Conservation (phyloP, 2,113 vertebrate species). For the Hippoglossus stenolepis region DNA sequence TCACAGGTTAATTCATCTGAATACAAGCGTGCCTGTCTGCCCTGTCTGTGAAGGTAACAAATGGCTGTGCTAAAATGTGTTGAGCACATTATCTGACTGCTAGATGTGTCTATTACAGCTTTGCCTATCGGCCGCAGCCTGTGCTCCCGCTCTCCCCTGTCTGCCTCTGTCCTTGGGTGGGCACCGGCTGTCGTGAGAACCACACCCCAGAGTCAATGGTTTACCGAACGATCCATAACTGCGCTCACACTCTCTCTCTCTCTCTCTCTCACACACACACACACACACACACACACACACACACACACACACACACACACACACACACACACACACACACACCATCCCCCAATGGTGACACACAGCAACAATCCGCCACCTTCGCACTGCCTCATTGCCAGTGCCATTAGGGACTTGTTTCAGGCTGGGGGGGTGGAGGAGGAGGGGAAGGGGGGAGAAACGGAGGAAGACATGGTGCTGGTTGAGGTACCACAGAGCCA, state of each 20-base stretch:
- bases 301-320: slow-evolving; percentile 20
- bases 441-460: neutral
- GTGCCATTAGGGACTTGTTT: slow-evolving; percentile 72
- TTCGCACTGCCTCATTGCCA: slow-evolving; percentile 67
- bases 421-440: neutral
- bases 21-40: slow-evolving; percentile 12
- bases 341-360: slow-evolving; percentile 65
- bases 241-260: slow-evolving; percentile 12
- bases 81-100: slow-evolving; percentile 28
- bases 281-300: slow-evolving; percentile 34
- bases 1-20: slow-evolving; percentile 12
- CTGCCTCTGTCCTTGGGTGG: slow-evolving; percentile 71
- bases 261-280: slow-evolving; percentile 20
- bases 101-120: slow-evolving; percentile 47
- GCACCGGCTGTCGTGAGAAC: slow-evolving; percentile 68
- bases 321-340: slow-evolving; percentile 31
- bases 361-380: slow-evolving; percentile 65
- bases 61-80: slow-evolving; percentile 9
- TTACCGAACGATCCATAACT: slow-evolving; percentile 57
- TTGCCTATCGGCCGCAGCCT: slow-evolving; percentile 38
- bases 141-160: slow-evolving; percentile 10
- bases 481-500: slow-evolving; percentile 51
- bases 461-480: slow-evolving; percentile 13
- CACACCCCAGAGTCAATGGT: slow-evolving; percentile 75
- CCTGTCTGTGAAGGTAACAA: slow-evolving; percentile 29